These are phyloP conservation scores for Cheilosia variabilis DNA, from an alignment of 2,888 invertebrate genomes.

Conservation along the genomic window DNA sequence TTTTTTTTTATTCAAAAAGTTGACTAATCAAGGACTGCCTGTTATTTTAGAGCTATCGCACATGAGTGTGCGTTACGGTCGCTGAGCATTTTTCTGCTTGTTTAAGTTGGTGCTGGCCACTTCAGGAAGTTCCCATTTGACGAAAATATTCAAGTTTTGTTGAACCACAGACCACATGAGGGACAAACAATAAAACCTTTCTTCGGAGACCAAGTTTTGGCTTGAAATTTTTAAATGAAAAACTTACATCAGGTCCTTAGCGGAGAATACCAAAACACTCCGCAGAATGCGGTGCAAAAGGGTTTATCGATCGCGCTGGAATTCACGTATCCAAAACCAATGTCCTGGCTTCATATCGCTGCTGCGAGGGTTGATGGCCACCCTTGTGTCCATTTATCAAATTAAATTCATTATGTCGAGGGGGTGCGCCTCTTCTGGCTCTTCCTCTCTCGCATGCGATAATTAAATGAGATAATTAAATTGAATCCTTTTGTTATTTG, in stretches of 20 bases:
- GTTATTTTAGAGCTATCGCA: too few species aligned
- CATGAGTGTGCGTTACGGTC: too few species aligned
- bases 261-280: slow-evolving; percentile 13
- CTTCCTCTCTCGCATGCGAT: slow-evolving; percentile 74
- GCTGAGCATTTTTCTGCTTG: too few species aligned
- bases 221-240: background rate
- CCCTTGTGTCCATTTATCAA: slow-evolving; percentile 78
- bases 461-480: slow-evolving; percentile 78
- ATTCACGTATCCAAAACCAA: slow-evolving; percentile 1
- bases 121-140: too few species aligned
- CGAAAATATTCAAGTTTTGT: too few species aligned
- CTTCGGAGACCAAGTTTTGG: background rate
- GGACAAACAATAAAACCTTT: too few species aligned
- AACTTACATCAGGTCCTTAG: background rate
- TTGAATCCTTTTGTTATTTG: slow-evolving; percentile 77
- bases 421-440: slow-evolving; percentile 62
- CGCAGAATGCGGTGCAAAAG: slow-evolving; percentile 15
- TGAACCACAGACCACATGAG: too few species aligned
- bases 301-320: slow-evolving; percentile 8
- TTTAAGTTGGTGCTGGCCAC: too few species aligned
- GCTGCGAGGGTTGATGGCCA: slow-evolving; percentile 68
- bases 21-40: too few species aligned
- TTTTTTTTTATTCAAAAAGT: too few species aligned
- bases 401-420: slow-evolving; percentile 78
- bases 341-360: slow-evolving; percentile 34